Percentiles rank a stretch among this genome's conserved stretches.
These are phyloP conservation scores for Enteromius viviparus DNA, from an alignment of 2,797 vertebrate genomes.

Conservation along the genomic window DNA sequence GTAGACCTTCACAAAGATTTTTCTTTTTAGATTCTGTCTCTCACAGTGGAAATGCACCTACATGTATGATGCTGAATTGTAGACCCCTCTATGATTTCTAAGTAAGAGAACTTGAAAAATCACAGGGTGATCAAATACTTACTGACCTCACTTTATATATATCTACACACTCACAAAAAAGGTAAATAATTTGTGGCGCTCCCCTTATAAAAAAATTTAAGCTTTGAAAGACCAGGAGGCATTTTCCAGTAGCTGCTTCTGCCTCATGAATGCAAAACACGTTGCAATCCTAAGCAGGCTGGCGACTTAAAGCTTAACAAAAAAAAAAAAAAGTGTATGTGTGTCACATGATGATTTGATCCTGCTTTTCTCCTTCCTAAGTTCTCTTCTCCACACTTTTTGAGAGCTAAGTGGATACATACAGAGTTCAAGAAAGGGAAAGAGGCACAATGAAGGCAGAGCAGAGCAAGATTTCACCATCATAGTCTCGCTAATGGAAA, in stretches of 20 bases:
- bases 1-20: too few relatives aligned
- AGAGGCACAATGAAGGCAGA: background rate
- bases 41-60: too few relatives aligned
- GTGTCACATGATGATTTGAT: slow-evolving; percentile 33
- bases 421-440: slow-evolving; percentile 26
- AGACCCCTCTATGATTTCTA: too few relatives aligned
- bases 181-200: slow-evolving; percentile 1
- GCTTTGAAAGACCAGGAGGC: slow-evolving; percentile 8
- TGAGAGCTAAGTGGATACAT: slow-evolving; percentile 13
- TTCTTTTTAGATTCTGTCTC: too few relatives aligned
- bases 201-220: background rate
- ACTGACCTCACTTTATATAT: too few relatives aligned
- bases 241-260: slow-evolving; percentile 24
- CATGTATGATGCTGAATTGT: too few relatives aligned
- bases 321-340: background rate
- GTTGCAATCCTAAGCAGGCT: background rate
- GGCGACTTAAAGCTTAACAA: slow-evolving; percentile 7
- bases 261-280: slow-evolving; percentile 27
- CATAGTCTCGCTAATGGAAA: slow-evolving; percentile 46
- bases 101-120: too few relatives aligned
- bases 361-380: background rate
- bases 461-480: slow-evolving; percentile 45
- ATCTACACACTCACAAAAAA: slow-evolving; percentile 3
- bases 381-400: slow-evolving; percentile 6
- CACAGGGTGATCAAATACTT: too few relatives aligned